Evolutionary conservation across 1,140 invertebrate genomes (phyloP).

Genomic region (Sminthurides bifidus): DNA sequence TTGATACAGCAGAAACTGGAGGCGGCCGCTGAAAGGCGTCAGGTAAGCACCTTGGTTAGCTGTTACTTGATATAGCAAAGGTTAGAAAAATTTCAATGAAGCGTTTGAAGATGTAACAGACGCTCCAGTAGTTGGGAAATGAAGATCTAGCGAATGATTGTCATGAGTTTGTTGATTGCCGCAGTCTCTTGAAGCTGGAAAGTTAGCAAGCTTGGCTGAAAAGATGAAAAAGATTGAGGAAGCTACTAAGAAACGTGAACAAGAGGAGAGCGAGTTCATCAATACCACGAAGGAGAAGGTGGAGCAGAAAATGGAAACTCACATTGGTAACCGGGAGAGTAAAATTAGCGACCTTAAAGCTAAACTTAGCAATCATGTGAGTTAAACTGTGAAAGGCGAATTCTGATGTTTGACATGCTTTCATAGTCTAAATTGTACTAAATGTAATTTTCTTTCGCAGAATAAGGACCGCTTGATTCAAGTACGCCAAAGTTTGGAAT

Average conservation of each 20-base stretch:
- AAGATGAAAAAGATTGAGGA: constrained; percentile 77
- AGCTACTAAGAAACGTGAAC: constrained; percentile 74
- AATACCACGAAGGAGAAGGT: constrained; percentile 69
- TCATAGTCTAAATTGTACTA: not conserved
- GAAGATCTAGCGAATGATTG: too few species aligned
- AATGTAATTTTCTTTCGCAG: constrained; percentile 18
- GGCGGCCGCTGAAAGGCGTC: constrained; percentile 78
- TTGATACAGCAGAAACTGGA: constrained; percentile 81
- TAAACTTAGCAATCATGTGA: constrained; percentile 66
- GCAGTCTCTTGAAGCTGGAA: constrained; percentile 70
- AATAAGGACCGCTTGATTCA: constrained; percentile 48
- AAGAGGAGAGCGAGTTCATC: constrained; percentile 71
- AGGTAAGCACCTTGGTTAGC: constrained; percentile 47
- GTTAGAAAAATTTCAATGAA: too few species aligned
- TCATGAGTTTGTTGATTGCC: constrained; percentile 33
- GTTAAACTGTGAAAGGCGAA: constrained; percentile 25
- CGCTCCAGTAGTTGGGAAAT: too few species aligned
- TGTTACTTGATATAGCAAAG: too few species aligned
- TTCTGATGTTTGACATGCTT: not conserved
- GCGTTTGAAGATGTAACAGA: too few species aligned
- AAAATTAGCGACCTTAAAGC: constrained; percentile 74
- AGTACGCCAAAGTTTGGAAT: constrained; percentile 50
- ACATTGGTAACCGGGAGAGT: constrained; percentile 73
- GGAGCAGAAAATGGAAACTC: constrained; percentile 77
- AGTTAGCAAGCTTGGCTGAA: constrained; percentile 64